These are phyloP conservation scores for Enteromius trimaculatus DNA, from an alignment of 2,797 vertebrate genomes.

Conservation along the genomic window DNA sequence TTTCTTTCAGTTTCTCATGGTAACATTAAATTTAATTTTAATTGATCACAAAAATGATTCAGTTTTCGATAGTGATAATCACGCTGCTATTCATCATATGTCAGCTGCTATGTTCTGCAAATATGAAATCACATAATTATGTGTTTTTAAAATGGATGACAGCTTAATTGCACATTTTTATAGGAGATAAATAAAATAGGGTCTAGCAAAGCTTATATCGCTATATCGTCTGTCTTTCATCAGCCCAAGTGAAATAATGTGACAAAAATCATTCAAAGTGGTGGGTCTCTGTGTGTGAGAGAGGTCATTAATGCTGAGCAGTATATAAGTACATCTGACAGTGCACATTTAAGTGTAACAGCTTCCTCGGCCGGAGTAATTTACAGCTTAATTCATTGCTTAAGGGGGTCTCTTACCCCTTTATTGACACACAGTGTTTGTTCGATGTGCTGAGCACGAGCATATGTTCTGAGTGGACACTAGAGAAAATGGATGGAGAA, in stretches of 20 bases:
- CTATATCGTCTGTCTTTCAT: neutral
- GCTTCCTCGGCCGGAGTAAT: slow-evolving; percentile 47
- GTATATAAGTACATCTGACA: slow-evolving; percentile 54
- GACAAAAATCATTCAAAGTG: slow-evolving; percentile 1
- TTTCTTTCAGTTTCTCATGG: neutral
- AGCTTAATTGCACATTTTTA: slow-evolving; percentile 3
- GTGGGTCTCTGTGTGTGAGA: slow-evolving; percentile 32
- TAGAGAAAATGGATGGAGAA: slow-evolving; percentile 50
- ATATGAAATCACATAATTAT: slow-evolving; percentile 2
- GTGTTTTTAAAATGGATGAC: neutral
- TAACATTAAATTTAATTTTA: neutral
- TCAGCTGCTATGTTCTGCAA: neutral
- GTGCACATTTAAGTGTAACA: slow-evolving; percentile 43
- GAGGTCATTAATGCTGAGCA: slow-evolving; percentile 25
- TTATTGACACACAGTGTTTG: slow-evolving; percentile 57
- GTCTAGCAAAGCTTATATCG: neutral
- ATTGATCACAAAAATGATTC: neutral
- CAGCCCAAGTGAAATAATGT: neutral
- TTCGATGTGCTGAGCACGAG: slow-evolving; percentile 47
- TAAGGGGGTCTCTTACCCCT: slow-evolving; percentile 33
- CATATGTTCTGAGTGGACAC: slow-evolving; percentile 58
- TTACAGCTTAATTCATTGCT: slow-evolving; percentile 55
- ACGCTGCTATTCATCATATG: neutral
- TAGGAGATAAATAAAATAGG: neutral
- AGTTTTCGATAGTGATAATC: neutral